These are phyloP conservation scores for Diogma glabrata DNA, from an alignment of 2,888 invertebrate genomes.

Conservation along the genomic window DNA sequence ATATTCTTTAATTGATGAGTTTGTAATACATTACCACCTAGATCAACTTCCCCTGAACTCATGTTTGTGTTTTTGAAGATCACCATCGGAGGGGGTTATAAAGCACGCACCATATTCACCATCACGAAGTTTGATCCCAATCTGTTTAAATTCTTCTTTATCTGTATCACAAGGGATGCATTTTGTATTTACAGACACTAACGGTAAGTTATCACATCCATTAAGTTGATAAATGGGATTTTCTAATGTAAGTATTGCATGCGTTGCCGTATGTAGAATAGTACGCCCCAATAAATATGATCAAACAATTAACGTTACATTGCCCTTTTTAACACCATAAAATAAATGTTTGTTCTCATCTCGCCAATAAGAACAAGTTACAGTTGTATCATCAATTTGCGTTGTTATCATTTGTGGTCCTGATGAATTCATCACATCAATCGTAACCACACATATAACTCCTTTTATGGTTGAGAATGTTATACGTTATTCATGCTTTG, in stretches of 20 bases:
- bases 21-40: too few relatives aligned
- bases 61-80: too few relatives aligned
- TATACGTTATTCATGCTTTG: neutral
- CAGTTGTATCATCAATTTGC: neutral
- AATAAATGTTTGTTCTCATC: neutral
- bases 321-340: neutral
- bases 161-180: slow-evolving; percentile 47
- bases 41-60: too few relatives aligned
- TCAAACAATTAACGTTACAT: neutral
- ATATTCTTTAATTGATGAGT: too few relatives aligned
- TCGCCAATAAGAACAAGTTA: neutral
- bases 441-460: slow-evolving; percentile 28
- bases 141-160: slow-evolving; percentile 65
- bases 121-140: too few relatives aligned
- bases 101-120: too few relatives aligned
- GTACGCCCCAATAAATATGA: slow-evolving; percentile 46
- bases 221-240: neutral
- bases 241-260: slow-evolving; percentile 58
- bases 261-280: slow-evolving; percentile 62
- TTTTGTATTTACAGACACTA: slow-evolving; percentile 1
- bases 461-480: slow-evolving; percentile 24
- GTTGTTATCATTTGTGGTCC: neutral
- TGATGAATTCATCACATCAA: neutral
- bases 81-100: too few relatives aligned
- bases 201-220: neutral